Percentiles rank a stretch among this genome's conserved stretches.
These are phyloP conservation scores for Andrena fulva DNA, from an alignment of 2,888 invertebrate species.

Conservation along the genomic window DNA sequence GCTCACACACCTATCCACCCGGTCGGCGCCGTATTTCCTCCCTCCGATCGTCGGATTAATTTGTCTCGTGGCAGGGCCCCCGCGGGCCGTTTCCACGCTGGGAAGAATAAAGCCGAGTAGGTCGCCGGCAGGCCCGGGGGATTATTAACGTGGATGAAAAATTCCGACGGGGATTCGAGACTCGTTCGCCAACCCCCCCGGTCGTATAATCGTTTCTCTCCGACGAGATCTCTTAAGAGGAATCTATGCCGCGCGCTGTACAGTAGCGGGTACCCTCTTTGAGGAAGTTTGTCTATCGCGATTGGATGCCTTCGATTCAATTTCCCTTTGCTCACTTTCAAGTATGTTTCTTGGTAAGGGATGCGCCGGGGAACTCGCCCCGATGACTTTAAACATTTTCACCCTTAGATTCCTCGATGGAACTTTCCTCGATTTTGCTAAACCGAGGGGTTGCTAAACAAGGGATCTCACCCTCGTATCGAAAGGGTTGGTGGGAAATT, in stretches of 20 bases:
- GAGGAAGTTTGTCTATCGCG: slow-evolving; percentile 3
- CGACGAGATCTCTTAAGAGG: slow-evolving; percentile 2
- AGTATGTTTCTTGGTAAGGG: no score
- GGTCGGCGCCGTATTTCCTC: slow-evolving; percentile 21
- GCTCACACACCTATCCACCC: slow-evolving; percentile 23
- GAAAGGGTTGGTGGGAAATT: no score
- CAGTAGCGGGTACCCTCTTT: neutral
- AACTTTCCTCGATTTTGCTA: no score
- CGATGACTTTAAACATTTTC: no score
- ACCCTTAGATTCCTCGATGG: no score
- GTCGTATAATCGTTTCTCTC: neutral
- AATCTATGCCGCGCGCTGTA: neutral
- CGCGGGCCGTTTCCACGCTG: no score
- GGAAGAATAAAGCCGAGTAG: neutral
- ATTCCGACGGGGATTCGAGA: slow-evolving; percentile 5
- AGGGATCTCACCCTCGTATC: no score
- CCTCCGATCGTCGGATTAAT: slow-evolving; percentile 32
- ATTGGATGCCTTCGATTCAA: neutral
- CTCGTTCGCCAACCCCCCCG: neutral
- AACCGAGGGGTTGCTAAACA: no score
- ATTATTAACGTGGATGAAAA: neutral
- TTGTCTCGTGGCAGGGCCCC: neutral
- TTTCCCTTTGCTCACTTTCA: no score
- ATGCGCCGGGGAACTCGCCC: no score
- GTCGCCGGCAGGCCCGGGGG: neutral